Conservation (phyloP, 1,140 invertebrate genomes). For the Pogonomyrmex californicus region DNA sequence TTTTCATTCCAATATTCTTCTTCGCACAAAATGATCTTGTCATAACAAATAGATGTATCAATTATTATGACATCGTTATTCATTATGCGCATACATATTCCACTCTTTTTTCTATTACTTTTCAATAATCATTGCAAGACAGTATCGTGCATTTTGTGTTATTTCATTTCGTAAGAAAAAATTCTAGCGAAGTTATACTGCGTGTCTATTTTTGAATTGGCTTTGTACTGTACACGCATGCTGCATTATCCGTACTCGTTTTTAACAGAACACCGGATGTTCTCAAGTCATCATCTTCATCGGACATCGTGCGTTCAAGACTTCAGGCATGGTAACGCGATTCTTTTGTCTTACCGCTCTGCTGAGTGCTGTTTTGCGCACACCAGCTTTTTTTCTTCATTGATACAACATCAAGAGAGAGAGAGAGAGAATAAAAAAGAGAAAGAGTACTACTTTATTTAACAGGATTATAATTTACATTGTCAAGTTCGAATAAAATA, state of each 20-base stretch:
- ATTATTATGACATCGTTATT: conserved; percentile 68
- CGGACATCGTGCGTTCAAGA: conserved; percentile 28
- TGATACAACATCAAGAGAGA: not conserved
- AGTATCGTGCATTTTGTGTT: not conserved
- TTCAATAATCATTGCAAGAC: conserved; percentile 19
- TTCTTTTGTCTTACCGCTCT: conserved; percentile 79
- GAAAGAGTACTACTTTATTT: not conserved
- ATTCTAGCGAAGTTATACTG: not conserved
- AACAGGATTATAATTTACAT: not conserved
- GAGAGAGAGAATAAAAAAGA: no score
- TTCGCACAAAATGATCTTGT: conserved; percentile 60
- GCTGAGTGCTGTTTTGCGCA: conserved; percentile 52
- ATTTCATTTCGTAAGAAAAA: not conserved
- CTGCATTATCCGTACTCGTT: not conserved
- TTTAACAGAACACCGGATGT: conserved; percentile 63
- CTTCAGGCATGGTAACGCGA: conserved; percentile 52
- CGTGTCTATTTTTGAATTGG: not conserved
- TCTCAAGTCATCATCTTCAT: conserved; percentile 64
- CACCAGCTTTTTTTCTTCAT: not conserved
- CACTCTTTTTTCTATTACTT: conserved; percentile 22
- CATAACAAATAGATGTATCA: conserved; percentile 64
- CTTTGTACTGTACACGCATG: not conserved
- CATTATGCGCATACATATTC: conserved; percentile 40
- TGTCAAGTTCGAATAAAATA: not conserved
- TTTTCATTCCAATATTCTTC: conserved; percentile 33